Base-by-base conservation (phyloP, 2,113 vertebrate genomes). In the Pseudorhombus dupliciocellatus region DNA sequence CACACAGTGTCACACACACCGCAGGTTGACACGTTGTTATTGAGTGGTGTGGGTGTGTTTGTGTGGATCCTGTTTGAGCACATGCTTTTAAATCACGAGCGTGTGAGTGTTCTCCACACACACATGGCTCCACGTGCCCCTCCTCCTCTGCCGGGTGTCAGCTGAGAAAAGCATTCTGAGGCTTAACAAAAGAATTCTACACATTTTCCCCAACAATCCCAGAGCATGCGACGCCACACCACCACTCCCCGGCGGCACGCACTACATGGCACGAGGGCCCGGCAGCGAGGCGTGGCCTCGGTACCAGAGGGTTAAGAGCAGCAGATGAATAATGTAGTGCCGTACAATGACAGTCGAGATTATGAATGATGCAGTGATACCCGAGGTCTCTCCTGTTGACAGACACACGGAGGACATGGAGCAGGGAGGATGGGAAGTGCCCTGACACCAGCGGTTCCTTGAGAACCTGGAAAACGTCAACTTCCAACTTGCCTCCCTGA, bases 281-380 rank as follows among this genome's bases (percentile, higher is more conserved):
- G 21, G 55, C 70, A 58, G 67, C 7, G 56, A 61, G 70, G 60
- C 66, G 25, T 34, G 66, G 56, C 64, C 46, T 67, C 18, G 2
- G 70, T 65, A 73, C 56, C 68, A 75, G 21, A 77, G 77, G 77
- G 76, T 71, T 83, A 66, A 77, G 64, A 80, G 68, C 16, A 57
- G 44, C 28, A 52, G 64, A 77, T 89, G 68, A 90, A 90, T 87
- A 86, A 86, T 89, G 81, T 21, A 87, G 73, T 12, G 69, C 50
- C 77, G 71, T 72, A 79, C 79, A 86, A 87, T 82, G 83, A 83
- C 79, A 84, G 67, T 66, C 46, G 26, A 34, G 73, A 84, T 82
- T 72, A 85, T 86, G 87, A 84, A 88, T 85, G 80, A 83, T 84
- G 84, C 80, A 82, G 77, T 52, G 24, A 85, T 59, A 64, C 55